Percentiles rank a stretch among this genome's conserved stretches.
Evolutionary conservation across 2,113 vertebrate species (phyloP).

Genomic region (Sturnus vulgaris): DNA sequence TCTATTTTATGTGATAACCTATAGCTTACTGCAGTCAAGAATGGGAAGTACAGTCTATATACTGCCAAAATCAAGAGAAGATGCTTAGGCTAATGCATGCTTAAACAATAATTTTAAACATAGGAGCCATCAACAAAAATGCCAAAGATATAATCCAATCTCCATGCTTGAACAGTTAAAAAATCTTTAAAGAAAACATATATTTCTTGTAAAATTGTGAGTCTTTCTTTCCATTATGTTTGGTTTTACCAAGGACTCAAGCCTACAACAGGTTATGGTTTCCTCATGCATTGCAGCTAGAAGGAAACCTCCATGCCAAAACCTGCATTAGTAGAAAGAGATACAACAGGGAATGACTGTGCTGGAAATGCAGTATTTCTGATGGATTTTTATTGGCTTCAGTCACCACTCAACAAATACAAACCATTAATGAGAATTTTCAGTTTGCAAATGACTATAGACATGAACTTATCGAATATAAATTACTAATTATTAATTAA

Average conservation of each 20-base stretch:
- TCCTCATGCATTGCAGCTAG: not conserved
- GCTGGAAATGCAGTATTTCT: not conserved
- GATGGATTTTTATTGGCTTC: not conserved
- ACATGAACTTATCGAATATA: not conserved
- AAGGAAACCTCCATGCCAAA: not conserved
- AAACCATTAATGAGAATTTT: not conserved
- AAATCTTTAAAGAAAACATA: not conserved
- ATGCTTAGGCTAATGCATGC: not conserved
- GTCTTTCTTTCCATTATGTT: not conserved
- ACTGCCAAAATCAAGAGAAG: slow-evolving; percentile 9
- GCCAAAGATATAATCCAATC: slow-evolving; percentile 3
- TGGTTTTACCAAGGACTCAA: not conserved
- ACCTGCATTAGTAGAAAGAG: not conserved
- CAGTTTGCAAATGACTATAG: not conserved
- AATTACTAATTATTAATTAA: not conserved
- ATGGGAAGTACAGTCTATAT: not conserved
- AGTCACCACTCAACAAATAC: not conserved
- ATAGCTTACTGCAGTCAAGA: slow-evolving; percentile 11
- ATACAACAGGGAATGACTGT: not conserved
- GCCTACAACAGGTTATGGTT: not conserved
- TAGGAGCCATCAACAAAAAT: slow-evolving; percentile 34
- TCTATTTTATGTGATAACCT: not conserved
- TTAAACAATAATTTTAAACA: slow-evolving; percentile 16
- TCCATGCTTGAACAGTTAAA: not conserved
- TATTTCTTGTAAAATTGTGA: not conserved